Evolutionary conservation across 2,797 vertebrate genomes (phyloP).

Genomic region (Coilia nasus): DNA sequence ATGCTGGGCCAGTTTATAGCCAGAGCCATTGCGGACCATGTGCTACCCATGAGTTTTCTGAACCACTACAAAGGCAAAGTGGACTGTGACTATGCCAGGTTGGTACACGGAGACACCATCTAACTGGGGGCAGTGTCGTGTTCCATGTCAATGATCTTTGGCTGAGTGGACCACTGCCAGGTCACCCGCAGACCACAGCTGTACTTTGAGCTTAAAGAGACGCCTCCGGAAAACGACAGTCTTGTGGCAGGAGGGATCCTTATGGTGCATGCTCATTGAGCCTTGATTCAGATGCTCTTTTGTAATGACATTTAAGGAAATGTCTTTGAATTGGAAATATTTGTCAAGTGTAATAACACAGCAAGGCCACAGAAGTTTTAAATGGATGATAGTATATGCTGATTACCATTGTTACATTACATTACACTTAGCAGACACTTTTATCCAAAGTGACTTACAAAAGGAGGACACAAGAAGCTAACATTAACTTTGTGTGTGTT

Average conservation of each 20-base stretch:
- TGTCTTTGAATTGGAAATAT: neutral
- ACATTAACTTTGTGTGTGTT: neutral
- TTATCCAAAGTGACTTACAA: too few species aligned
- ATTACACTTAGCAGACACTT: too few species aligned
- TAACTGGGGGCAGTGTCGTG: neutral
- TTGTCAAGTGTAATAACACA: neutral
- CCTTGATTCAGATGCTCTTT: neutral
- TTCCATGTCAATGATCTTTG: neutral
- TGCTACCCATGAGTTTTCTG: constrained; percentile 82
- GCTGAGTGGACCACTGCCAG: neutral
- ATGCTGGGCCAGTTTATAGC: constrained; percentile 92
- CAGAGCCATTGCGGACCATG: constrained; percentile 85
- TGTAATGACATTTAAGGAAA: neutral
- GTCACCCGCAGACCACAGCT: neutral
- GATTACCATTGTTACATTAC: too few species aligned
- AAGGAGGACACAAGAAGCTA: too few species aligned
- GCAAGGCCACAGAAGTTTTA: neutral
- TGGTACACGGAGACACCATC: neutral
- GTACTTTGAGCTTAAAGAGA: neutral
- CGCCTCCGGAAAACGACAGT: neutral
- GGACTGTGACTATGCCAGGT: constrained; percentile 87
- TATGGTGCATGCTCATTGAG: neutral
- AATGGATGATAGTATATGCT: neutral
- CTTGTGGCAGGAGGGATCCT: neutral
- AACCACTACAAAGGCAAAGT: constrained; percentile 86